phyloP scores from a whole-genome alignment of 2,113 vertebrate species.

The Chascanopsetta lugubris region DNA sequence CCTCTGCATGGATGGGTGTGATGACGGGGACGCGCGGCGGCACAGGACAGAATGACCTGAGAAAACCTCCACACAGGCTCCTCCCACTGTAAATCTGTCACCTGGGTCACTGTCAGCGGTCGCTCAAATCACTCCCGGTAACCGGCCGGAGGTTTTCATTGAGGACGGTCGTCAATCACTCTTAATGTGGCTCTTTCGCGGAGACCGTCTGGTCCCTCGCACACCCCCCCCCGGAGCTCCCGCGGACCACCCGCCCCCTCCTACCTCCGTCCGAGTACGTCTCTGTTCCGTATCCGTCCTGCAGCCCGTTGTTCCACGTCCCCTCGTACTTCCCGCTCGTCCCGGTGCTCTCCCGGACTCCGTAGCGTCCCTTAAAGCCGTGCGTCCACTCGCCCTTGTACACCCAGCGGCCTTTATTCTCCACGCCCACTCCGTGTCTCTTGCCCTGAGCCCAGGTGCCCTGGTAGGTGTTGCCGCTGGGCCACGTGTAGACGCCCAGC shows the following conservation, averaged over 20 bases:
- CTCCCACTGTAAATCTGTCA: slow-evolving; percentile 30
- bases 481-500: slow-evolving; percentile 98
- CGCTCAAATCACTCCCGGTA: slow-evolving; percentile 34
- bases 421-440: slow-evolving; percentile 95
- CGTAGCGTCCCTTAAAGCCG: slow-evolving; percentile 99
- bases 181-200: not conserved
- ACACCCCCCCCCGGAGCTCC: slow-evolving; percentile 23
- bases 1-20: slow-evolving; percentile 9
- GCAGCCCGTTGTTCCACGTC: slow-evolving; percentile 98
- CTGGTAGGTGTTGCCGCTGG: slow-evolving; percentile 98
- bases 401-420: slow-evolving; percentile 99
- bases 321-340: slow-evolving; percentile 97
- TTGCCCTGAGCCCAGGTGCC: slow-evolving; percentile 99
- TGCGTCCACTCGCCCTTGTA: slow-evolving; percentile 99
- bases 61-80: slow-evolving; percentile 22
- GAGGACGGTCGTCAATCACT: slow-evolving; percentile 28
- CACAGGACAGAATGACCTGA: slow-evolving; percentile 26
- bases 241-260: slow-evolving; percentile 63
- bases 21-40: not conserved
- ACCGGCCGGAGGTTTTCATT: slow-evolving; percentile 16
- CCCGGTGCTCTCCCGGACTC: slow-evolving; percentile 93
- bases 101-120: slow-evolving; percentile 8
- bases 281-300: slow-evolving; percentile 98
- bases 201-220: not conserved
- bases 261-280: slow-evolving; percentile 99